A percentile compares a stretch with the other conserved stretches of the same genome.
These are phyloP conservation scores for Hafferia zeledoni DNA, from an alignment of 2,797 vertebrate genomes.

Conservation along the genomic window DNA sequence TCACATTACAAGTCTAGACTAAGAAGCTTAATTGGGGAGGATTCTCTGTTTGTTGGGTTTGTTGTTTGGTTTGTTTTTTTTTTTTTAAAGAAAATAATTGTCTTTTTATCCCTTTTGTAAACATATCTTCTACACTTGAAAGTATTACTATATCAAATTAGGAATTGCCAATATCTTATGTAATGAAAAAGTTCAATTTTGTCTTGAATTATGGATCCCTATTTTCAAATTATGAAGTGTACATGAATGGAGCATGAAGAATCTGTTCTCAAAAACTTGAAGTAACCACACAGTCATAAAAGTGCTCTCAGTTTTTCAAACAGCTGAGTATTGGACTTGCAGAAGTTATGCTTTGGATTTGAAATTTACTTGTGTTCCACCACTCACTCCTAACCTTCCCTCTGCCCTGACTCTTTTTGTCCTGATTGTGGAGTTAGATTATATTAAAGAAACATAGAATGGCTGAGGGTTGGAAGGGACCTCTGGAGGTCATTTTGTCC, in stretches of 20 bases:
- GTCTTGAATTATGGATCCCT: neutral
- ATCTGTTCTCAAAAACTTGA: neutral
- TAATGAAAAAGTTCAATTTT: neutral
- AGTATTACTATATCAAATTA: neutral
- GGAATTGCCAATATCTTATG: neutral
- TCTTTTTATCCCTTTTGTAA: neutral
- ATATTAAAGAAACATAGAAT: neutral
- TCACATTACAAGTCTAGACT: neutral
- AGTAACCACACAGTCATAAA: neutral
- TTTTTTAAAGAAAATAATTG: no score
- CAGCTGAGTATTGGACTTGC: neutral
- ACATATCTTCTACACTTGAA: neutral
- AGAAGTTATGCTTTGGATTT: neutral
- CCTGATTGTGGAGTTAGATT: neutral
- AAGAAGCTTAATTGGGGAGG: neutral
- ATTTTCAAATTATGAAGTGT: neutral
- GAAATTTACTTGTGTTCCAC: neutral
- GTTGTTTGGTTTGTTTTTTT: fast-evolving
- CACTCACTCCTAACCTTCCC: neutral
- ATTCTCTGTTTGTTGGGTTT: neutral
- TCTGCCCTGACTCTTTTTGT: neutral
- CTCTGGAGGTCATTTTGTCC: neutral
- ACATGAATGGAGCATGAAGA: neutral
- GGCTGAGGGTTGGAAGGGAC: neutral
- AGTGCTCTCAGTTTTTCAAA: neutral